phyloP scores from a whole-genome alignment of 2,113 vertebrate species.

The Ahaetulla prasina region DNA sequence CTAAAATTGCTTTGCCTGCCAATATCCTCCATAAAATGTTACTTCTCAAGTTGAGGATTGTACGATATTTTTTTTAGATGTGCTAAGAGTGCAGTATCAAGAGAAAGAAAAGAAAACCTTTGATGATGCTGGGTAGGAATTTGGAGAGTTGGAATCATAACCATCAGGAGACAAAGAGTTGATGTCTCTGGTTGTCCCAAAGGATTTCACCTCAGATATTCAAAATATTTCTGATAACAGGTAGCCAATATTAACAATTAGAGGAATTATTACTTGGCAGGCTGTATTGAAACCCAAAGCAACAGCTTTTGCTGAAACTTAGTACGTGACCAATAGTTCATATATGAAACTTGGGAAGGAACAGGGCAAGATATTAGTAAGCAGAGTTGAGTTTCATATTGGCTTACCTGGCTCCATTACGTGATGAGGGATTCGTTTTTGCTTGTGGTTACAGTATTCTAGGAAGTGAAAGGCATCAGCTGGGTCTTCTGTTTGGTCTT shows the following conservation, averaged over 20 bases:
- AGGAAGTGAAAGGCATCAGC: not conserved
- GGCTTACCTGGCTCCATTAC: conserved; percentile 65
- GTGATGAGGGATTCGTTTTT: conserved; percentile 5
- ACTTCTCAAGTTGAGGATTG: not conserved
- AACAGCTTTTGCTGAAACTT: conserved; percentile 48
- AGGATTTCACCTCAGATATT: conserved; percentile 35
- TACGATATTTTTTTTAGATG: not conserved
- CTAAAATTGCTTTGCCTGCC: not conserved
- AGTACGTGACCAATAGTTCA: conserved; percentile 53
- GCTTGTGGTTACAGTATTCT: not conserved
- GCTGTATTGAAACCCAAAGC: conserved; percentile 49
- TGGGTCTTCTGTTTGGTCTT: conserved; percentile 12
- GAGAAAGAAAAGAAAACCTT: not conserved
- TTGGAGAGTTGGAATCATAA: not conserved
- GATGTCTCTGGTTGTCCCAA: fast-evolving
- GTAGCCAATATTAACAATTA: conserved; percentile 33
- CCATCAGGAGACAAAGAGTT: fast-evolving
- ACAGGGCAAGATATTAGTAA: conserved; percentile 2
- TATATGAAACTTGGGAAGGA: conserved; percentile 25
- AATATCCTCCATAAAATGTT: not conserved
- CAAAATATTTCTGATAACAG: conserved; percentile 49
- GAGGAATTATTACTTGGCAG: conserved; percentile 39
- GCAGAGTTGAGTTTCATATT: fast-evolving
- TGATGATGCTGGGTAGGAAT: not conserved
- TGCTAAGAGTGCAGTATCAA: not conserved